A percentile compares a stretch with the other conserved stretches of the same genome.
Evolutionary conservation across 2,888 invertebrate species (phyloP).

Genomic region (Drosophila cyrtoloma): DNA sequence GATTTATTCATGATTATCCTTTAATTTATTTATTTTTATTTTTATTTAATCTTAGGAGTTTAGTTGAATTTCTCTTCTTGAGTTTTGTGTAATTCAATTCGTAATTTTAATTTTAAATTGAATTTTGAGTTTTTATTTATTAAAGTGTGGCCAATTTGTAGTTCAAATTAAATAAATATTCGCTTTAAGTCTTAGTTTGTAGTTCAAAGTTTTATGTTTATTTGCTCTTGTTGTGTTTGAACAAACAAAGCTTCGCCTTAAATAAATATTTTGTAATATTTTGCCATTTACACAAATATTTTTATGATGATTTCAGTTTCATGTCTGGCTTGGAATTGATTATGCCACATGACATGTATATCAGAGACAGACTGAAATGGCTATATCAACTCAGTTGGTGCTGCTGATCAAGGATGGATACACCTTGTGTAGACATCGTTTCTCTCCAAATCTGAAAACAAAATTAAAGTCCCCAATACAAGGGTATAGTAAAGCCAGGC

Average conservation of each 20-base stretch:
- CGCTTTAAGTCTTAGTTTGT: background rate
- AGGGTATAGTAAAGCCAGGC: constrained; percentile 40
- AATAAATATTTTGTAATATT: background rate
- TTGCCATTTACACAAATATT: background rate
- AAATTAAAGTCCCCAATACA: constrained; percentile 29
- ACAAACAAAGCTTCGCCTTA: background rate
- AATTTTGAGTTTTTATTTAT: background rate
- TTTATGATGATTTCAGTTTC: background rate
- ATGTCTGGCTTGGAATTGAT: background rate
- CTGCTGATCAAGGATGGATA: background rate
- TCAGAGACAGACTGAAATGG: background rate
- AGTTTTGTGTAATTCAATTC: background rate
- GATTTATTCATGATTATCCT: background rate
- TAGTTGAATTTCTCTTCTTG: background rate
- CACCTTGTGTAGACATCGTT: background rate
- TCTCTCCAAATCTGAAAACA: background rate
- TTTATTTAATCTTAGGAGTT: background rate
- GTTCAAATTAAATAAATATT: background rate
- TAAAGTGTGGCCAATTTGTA: background rate
- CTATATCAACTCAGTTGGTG: background rate
- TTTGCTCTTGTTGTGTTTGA: background rate
- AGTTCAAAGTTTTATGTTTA: background rate
- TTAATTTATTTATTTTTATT: background rate
- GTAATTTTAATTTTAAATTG: background rate
- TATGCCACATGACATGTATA: background rate